phyloP scores from a whole-genome alignment of 2,113 vertebrate genomes.

The Plotosus lineatus region DNA sequence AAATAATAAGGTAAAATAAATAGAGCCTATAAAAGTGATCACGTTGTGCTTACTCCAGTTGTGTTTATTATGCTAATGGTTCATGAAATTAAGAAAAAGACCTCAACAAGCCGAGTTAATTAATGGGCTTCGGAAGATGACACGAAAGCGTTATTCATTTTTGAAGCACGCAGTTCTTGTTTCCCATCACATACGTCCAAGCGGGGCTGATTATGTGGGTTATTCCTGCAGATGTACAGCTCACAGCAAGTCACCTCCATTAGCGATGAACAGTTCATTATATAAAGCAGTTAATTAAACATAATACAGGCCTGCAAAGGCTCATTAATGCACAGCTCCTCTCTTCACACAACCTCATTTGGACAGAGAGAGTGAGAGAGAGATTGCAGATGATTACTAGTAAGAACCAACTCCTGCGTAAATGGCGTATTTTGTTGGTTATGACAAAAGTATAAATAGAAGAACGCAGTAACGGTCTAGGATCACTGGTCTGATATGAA shows the following conservation, averaged over 20 bases:
- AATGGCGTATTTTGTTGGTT: background rate
- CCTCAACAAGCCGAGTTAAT: conserved; percentile 99
- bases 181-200: conserved; percentile 96
- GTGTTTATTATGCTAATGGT: conserved; percentile 99
- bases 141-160: conserved; percentile 97
- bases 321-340: conserved; percentile 93
- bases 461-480: background rate
- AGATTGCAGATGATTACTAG: background rate
- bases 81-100: conserved; percentile 99
- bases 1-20: conserved; percentile 99
- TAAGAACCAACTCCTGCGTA: background rate
- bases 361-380: conserved; percentile 34
- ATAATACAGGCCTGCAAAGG: conserved; percentile 93
- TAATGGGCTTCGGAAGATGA: conserved; percentile 98
- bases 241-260: conserved; percentile 97
- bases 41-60: conserved; percentile 98
- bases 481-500: background rate
- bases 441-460: background rate
- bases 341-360: conserved; percentile 76
- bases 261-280: conserved; percentile 99
- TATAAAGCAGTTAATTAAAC: conserved; percentile 99
- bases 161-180: conserved; percentile 98
- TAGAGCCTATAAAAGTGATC: conserved; percentile 98
- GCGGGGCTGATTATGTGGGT: conserved; percentile 98
- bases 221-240: conserved; percentile 99